Percentiles rank a stretch among this genome's conserved stretches.
phyloP scores from a whole-genome alignment of 2,113 vertebrate species.

The Microcebus griseorufus region DNA sequence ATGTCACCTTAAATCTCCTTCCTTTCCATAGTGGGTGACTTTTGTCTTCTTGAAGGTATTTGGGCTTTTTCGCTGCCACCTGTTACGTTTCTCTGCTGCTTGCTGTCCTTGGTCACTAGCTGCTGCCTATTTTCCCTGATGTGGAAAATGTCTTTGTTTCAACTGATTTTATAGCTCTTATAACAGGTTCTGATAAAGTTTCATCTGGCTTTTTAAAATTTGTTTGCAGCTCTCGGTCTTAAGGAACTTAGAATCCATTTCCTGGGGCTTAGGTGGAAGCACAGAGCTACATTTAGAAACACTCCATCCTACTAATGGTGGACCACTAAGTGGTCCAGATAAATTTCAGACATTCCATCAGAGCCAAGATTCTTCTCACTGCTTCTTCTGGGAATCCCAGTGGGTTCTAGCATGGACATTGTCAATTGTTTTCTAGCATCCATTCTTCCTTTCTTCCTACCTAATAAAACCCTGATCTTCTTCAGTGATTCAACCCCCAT shows the following conservation, averaged over 20 bases:
- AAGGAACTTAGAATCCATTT: constrained; percentile 11
- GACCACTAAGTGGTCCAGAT: too few species aligned
- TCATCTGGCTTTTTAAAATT: not conserved
- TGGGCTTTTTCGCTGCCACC: not conserved
- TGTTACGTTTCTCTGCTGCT: accelerated
- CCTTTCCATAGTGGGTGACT: not conserved
- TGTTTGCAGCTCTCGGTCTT: not conserved
- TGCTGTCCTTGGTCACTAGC: not conserved
- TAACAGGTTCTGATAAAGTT: not conserved
- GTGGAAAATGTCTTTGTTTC: not conserved
- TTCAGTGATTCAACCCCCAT: not conserved
- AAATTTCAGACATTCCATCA: not conserved
- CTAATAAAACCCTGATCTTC: not conserved
- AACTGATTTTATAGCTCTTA: not conserved
- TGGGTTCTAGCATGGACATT: not conserved
- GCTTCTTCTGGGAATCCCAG: not conserved
- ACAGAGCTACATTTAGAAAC: not conserved
- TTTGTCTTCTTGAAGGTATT: not conserved
- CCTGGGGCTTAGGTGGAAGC: not conserved
- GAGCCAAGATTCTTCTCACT: not conserved
- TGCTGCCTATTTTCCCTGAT: not conserved
- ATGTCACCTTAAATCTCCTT: not conserved
- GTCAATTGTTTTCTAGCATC: not conserved
- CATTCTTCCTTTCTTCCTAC: not conserved
- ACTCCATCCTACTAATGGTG: not conserved